phyloP scores from a whole-genome alignment of 2,113 vertebrate genomes.

The Brachyhypopomus gauderio region DNA sequence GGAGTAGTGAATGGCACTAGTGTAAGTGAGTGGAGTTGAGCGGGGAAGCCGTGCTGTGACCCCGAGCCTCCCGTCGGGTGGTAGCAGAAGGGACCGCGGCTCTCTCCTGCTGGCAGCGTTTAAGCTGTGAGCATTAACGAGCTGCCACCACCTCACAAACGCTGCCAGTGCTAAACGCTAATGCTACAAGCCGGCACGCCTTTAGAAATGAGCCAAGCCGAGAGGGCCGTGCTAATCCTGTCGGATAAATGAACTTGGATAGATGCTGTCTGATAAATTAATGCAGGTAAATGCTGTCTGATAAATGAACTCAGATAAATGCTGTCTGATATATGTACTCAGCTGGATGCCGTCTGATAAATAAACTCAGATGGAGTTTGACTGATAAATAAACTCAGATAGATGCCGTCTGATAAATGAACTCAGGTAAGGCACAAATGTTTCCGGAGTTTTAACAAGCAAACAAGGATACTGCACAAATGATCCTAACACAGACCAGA shows the following conservation, averaged over 20 bases:
- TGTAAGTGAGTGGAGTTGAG: background rate
- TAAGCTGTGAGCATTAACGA: constrained; percentile 30
- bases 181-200: background rate
- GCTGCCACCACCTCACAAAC: constrained; percentile 41
- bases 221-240: no score
- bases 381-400: background rate
- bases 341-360: constrained; percentile 4
- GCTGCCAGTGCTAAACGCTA: constrained; percentile 21
- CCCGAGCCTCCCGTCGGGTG: constrained; percentile 28
- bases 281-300: background rate
- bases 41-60: constrained; percentile 30
- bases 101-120: constrained; percentile 34
- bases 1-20: background rate
- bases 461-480: no score
- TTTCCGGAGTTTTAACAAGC: no score
- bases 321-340: background rate
- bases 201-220: background rate
- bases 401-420: background rate
- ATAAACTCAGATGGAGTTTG: background rate
- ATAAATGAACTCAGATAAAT: background rate
- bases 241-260: no score
- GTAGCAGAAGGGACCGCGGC: constrained; percentile 29
- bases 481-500: no score
- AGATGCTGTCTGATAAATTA: background rate
- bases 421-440: background rate